Conservation (phyloP, 2,113 vertebrate species). For the Eulemur rufifrons region DNA sequence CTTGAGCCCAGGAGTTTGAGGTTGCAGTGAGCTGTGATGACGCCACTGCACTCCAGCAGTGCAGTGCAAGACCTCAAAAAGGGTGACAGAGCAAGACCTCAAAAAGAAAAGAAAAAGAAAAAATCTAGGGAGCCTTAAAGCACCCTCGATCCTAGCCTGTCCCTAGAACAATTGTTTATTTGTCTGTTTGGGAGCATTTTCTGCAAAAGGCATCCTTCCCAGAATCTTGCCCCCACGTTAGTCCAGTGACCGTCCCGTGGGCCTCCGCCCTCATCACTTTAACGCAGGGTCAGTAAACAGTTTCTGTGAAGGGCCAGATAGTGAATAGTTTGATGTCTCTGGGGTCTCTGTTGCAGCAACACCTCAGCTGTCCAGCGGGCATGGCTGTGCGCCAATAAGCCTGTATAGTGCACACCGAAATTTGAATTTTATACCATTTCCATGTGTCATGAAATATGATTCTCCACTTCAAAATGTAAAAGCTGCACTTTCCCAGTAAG, state of each 20-base stretch:
- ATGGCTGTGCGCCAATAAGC: background rate
- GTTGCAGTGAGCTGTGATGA: too few species aligned
- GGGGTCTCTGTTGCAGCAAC: background rate
- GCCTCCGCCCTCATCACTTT: background rate
- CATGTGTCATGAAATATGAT: background rate
- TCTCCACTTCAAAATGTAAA: background rate
- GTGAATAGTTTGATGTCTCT: background rate
- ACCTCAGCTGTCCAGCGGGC: too few species aligned
- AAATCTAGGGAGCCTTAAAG: too few species aligned
- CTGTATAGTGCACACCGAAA: background rate
- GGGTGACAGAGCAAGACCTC: too few species aligned
- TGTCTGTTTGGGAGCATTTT: background rate
- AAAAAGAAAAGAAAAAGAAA: background rate
- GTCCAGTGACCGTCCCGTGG: background rate
- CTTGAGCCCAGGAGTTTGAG: too few species aligned
- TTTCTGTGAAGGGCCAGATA: background rate
- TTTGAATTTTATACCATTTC: background rate
- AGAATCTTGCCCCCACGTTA: rapidly evolving
- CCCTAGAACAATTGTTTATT: background rate
- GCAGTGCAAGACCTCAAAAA: too few species aligned
- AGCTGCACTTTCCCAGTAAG: background rate
- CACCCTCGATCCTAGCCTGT: background rate
- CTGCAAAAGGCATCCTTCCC: background rate
- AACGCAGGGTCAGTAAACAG: background rate
- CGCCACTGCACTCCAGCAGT: too few species aligned